Percentiles rank a stretch among this genome's conserved stretches.
phyloP scores from a whole-genome alignment of 2,797 vertebrate genomes.

The Buphagus erythrorhynchus region DNA sequence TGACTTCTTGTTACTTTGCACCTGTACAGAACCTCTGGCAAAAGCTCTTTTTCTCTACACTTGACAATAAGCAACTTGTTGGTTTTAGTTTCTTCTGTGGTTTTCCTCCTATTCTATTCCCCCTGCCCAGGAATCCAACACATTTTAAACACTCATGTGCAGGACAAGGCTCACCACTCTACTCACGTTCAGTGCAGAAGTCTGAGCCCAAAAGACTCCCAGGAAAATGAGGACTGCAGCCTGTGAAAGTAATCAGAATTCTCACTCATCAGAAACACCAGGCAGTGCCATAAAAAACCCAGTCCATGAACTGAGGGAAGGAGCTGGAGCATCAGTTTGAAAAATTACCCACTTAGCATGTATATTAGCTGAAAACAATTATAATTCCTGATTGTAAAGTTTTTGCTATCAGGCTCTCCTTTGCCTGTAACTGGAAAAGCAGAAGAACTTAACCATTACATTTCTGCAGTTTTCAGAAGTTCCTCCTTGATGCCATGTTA shows the following conservation, averaged over 20 bases:
- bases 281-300: background rate
- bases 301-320: background rate
- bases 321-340: background rate
- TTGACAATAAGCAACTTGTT: background rate
- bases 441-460: background rate
- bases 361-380: background rate
- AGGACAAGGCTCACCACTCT: background rate
- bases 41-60: background rate
- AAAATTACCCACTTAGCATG: background rate
- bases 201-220: conserved; percentile 53
- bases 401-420: background rate
- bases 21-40: background rate
- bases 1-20: background rate
- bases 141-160: background rate
- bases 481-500: background rate
- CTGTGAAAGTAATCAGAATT: conserved; percentile 52
- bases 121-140: background rate
- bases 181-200: conserved; percentile 61
- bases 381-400: background rate
- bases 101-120: background rate
- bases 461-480: background rate
- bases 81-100: background rate
- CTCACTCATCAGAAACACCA: background rate
- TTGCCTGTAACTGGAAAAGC: background rate
- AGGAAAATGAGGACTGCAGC: conserved; percentile 41